Evolutionary conservation across 2,888 invertebrate genomes (phyloP).

Genomic region (Tupiocoris notatus): DNA sequence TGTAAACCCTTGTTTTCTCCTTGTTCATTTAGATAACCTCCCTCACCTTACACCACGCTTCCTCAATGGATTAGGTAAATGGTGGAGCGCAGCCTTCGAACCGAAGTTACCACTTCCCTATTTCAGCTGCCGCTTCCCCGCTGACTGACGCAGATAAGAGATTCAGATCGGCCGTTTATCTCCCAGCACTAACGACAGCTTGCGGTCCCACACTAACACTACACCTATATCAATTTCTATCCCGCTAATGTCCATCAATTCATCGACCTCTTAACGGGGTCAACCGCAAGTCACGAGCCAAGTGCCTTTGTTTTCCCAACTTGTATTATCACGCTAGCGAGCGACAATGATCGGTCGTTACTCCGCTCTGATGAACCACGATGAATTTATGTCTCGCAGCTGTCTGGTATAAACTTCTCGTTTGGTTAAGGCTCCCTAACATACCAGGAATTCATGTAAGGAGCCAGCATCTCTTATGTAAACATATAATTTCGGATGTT

Average conservation of each 20-base stretch:
- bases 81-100: conserved; percentile 11
- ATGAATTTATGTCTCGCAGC: no score
- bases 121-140: background rate
- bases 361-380: background rate
- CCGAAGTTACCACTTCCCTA: background rate
- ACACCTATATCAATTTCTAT: conserved; percentile 9
- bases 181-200: conserved; percentile 27
- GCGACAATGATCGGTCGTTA: background rate
- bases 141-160: conserved; percentile 15
- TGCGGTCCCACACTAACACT: background rate
- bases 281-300: background rate
- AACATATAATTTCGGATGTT: no score
- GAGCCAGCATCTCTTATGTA: no score
- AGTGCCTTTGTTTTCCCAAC: background rate
- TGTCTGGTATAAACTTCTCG: no score
- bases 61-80: conserved; percentile 32
- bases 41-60: background rate
- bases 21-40: conserved; percentile 24
- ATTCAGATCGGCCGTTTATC: conserved; percentile 34
- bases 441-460: no score
- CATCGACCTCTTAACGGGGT: background rate
- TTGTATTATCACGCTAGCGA: background rate
- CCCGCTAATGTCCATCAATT: conserved; percentile 37
- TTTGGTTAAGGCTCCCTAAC: no score
- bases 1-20: conserved; percentile 25